These are phyloP conservation scores for Hiodon alosoides DNA, from an alignment of 2,113 vertebrate genomes.

Conservation along the genomic window DNA sequence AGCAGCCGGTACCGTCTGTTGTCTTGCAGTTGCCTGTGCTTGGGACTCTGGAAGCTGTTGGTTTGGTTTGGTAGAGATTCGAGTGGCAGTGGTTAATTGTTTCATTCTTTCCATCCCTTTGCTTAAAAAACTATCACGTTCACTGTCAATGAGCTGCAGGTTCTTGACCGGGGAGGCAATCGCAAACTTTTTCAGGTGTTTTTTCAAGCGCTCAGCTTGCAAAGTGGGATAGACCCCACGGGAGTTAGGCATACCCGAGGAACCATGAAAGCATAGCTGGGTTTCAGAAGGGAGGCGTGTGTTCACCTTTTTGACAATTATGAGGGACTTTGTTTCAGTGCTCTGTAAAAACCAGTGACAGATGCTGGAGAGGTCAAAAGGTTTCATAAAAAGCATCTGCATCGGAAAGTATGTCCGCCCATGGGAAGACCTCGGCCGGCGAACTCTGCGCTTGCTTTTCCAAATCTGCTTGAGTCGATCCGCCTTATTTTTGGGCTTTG, in stretches of 20 bases:
- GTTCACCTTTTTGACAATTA: constrained; percentile 92
- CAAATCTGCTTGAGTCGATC: constrained; percentile 95
- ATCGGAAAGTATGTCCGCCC: constrained; percentile 83
- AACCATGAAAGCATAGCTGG: constrained; percentile 63
- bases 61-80: constrained; percentile 41
- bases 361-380: constrained; percentile 81
- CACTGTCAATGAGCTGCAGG: constrained; percentile 77
- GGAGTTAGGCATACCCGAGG: constrained; percentile 51
- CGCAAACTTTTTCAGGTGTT: constrained; percentile 95
- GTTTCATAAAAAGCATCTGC: constrained; percentile 91
- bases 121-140: constrained; percentile 48
- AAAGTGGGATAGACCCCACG: constrained; percentile 79
- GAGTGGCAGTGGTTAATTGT: constrained; percentile 46
- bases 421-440: constrained; percentile 73
- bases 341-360: constrained; percentile 93
- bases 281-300: constrained; percentile 82
- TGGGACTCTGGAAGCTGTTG: constrained; percentile 30
- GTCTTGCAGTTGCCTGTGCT: constrained; percentile 47
- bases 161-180: constrained; percentile 84
- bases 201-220: constrained; percentile 94
- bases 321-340: constrained; percentile 90
- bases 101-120: constrained; percentile 55
- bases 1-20: constrained; percentile 53
- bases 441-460: constrained; percentile 89
- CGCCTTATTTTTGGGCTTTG: constrained; percentile 76